Evolutionary conservation across 2,888 invertebrate species (phyloP), one percentile per base, ranked within the genome.

Genomic region (Auanema freiburgensis): DNA sequence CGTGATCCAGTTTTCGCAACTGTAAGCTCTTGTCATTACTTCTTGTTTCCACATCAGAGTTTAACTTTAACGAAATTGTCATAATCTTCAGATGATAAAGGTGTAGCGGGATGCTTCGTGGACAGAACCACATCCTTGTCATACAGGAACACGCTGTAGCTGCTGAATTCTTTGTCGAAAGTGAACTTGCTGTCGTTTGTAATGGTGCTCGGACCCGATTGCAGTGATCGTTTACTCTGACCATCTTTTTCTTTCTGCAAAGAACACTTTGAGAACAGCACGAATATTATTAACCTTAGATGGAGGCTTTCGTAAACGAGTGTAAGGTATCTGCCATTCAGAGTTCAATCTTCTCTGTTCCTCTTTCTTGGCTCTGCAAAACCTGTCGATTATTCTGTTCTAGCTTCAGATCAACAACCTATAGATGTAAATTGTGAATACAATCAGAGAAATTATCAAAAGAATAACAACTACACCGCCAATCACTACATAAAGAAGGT

Each of bases 1-100:
- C 77, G 64, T 81, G 75, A 18, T 81, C 79, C 57, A 81, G 57
- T 51, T 78, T 72, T 10, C 79, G 61, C 56, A 81, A 46, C 70
- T 79, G 52, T 61, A 71, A 33, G n/a, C 52, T 52, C 52, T 8
- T 23, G 4, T 23, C 5, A n/a, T 8, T 10, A 23, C 3, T 52
- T n/a, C 6, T 23, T 52, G 4, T 6, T n/a, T 12, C 10, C 24
- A 5, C 46, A n/a, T n/a, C n/a, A n/a, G 46, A 3, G 24, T 5
- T 8, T 54, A 16, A 64, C 59, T 53, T 61, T 57, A 44, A 70
- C 67, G 55, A 72, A 70, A 49, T 53, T 59, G 23, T 72, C 72
- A 52, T 67, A 68, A 24, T 72, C 72, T 16, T 56, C n/a, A 6
- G 57, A 56, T n/a, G 58, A 23, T 2, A 72, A 53, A 14, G 58